Percentiles rank a stretch among this genome's conserved stretches.
These are phyloP conservation scores for Ptychobarbus kaznakovi DNA, from an alignment of 2,797 vertebrate genomes.

Conservation along the genomic window DNA sequence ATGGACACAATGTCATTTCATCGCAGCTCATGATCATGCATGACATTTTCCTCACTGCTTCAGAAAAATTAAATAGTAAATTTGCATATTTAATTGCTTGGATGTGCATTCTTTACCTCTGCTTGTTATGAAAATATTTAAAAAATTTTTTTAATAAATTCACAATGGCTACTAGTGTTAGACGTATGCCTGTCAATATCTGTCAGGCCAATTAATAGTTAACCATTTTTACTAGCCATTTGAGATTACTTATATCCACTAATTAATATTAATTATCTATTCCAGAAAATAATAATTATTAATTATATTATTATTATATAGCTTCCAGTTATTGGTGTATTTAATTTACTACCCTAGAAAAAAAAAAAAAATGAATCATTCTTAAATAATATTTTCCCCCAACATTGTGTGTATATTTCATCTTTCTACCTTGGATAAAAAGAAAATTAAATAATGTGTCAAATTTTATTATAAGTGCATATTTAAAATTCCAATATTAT, in stretches of 20 bases:
- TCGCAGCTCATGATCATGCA: neutral
- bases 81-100: neutral
- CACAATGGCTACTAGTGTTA: neutral
- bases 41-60: neutral
- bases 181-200: neutral
- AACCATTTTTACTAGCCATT: neutral
- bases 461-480: too few species aligned
- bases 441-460: too few species aligned
- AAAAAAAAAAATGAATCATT: too few species aligned
- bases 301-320: too few species aligned
- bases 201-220: neutral
- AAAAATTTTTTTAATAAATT: too few species aligned
- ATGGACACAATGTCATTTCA: constrained; percentile 1
- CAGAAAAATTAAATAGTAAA: neutral
- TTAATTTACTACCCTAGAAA: too few species aligned
- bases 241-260: neutral
- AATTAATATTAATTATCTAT: neutral
- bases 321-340: too few species aligned
- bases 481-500: too few species aligned
- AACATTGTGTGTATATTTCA: too few species aligned
- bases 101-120: neutral
- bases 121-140: neutral
- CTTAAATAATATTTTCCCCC: too few species aligned
- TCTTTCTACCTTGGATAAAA: too few species aligned
- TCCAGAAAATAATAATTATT: neutral